Evolutionary conservation across 92 coral and sea anemone species (phyloP), one percentile per base, ranked within the genome.

Genomic region (Scolanthus callimorphus): DNA sequence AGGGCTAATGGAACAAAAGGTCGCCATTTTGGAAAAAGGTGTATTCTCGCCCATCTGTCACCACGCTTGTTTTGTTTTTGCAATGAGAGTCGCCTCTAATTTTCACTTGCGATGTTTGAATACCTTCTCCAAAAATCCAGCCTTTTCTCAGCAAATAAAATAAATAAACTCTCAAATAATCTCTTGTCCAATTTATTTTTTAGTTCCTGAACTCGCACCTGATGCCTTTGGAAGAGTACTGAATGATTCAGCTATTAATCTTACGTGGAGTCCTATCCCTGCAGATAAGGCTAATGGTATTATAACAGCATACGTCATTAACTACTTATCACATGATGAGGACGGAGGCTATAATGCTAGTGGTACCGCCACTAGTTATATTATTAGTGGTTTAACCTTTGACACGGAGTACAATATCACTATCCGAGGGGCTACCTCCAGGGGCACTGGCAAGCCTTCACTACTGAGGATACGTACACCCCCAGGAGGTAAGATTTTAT

Each of bases 261-360:
- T 46, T 2, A 13, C 38, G 12, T 62, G 68, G 68, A 20, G 31
- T 3, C 39, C 6, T 6, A 62, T 62, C 41, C 38, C 27, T 39
- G 3, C 54, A 4, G 21, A 15, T 27, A 29, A 44, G 1, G 19
- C 24, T 6, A 28, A 62, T 46, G 68, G 68, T 11, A 62, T 44
- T 11, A 15, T 62, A 15, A 48, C 29, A 24, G 55, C 39, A 4
- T 62, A 62, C 43, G 10, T 4, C 29, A 15, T 20, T 59, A 39
- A 1, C 17, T 17, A 23, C 47, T 6, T n/a, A n/a, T n/a, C n/a
- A n/a, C n/a, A n/a, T n/a, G 15, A 19, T 17, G 46, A 25, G 28
- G 60, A 30, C 8, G 15, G n/a, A 3, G 49, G 49, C 10, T 31
- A 51, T 25, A 41, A 60, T 31, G 38, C 53, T 15, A 34, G 41